Conservation (phyloP, 2,113 vertebrate genomes). For the Macrotis lagotis region DNA sequence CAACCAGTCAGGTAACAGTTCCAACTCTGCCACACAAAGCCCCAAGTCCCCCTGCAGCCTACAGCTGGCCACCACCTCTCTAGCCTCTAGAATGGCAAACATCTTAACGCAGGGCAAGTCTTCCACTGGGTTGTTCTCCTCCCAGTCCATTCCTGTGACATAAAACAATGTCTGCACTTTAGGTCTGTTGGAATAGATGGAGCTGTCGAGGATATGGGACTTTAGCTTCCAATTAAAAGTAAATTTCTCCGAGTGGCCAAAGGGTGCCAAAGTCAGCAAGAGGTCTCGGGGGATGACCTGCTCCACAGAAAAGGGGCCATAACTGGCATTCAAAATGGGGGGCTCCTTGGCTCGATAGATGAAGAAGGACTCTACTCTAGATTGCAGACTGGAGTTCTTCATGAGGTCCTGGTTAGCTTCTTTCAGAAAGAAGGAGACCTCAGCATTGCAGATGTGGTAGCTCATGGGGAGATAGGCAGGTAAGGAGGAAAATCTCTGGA, state of each 20-base stretch:
- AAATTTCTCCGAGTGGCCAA: slow-evolving; percentile 79
- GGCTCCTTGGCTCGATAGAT: slow-evolving; percentile 87
- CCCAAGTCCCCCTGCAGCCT: slow-evolving; percentile 90
- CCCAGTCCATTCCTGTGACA: slow-evolving; percentile 91
- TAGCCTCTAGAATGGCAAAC: slow-evolving; percentile 88
- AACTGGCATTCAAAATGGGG: slow-evolving; percentile 91
- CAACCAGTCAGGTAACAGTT: slow-evolving; percentile 93
- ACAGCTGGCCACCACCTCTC: slow-evolving; percentile 89
- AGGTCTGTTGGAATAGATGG: slow-evolving; percentile 88
- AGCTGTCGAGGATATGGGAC: slow-evolving; percentile 89
- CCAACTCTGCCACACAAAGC: slow-evolving; percentile 93
- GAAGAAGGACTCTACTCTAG: slow-evolving; percentile 91
- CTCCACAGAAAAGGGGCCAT: slow-evolving; percentile 90
- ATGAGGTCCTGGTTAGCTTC: slow-evolving; percentile 95
- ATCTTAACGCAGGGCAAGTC: slow-evolving; percentile 92
- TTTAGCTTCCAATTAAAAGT: slow-evolving; percentile 89
- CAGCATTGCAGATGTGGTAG: slow-evolving; percentile 86
- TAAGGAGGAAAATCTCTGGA: slow-evolving; percentile 90
- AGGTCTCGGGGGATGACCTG: slow-evolving; percentile 87
- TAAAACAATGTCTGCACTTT: slow-evolving; percentile 95
- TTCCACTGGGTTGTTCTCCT: slow-evolving; percentile 80
- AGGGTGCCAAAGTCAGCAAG: slow-evolving; percentile 84
- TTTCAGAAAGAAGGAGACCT: slow-evolving; percentile 92
- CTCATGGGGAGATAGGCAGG: slow-evolving; percentile 90
- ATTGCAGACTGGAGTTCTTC: slow-evolving; percentile 93